Percentiles rank a stretch among this genome's conserved stretches.
These are phyloP conservation scores for Manis javanica DNA, from an alignment of 2,797 vertebrate species.

Conservation along the genomic window DNA sequence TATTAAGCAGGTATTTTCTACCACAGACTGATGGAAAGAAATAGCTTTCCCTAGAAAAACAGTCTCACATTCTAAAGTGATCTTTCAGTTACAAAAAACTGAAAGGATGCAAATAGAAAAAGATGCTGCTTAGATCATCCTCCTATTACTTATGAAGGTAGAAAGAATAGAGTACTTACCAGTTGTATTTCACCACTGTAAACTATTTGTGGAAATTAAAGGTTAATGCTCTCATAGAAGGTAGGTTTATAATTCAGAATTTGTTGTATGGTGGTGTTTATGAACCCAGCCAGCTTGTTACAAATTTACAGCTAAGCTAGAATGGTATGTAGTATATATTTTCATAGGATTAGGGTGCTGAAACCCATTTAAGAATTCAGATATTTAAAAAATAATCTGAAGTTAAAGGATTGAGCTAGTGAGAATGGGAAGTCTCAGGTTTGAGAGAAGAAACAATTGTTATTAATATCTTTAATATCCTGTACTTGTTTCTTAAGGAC, in stretches of 20 bases:
- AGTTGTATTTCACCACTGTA: conserved; percentile 26
- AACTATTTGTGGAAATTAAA: conserved; percentile 33
- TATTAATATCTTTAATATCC: conserved; percentile 49
- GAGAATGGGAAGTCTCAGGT: neutral
- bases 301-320: conserved; percentile 2
- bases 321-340: neutral
- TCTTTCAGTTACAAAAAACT: conserved; percentile 43
- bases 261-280: neutral
- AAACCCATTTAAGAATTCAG: neutral
- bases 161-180: conserved; percentile 8
- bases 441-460: conserved; percentile 45
- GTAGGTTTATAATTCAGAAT: conserved; percentile 30
- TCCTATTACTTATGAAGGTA: neutral
- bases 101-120: conserved; percentile 35
- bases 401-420: neutral
- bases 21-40: conserved; percentile 43
- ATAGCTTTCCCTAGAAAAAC: conserved; percentile 46
- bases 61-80: conserved; percentile 50
- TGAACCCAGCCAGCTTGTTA: neutral
- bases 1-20: conserved; percentile 26
- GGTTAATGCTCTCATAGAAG: neutral
- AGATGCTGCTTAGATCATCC: conserved; percentile 26
- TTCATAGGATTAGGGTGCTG: neutral
- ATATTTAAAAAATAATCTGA: conserved; percentile 52
- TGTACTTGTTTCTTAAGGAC: conserved; percentile 45